Evolutionary conservation across 2,113 vertebrate species (phyloP).

Genomic region (Calonectris borealis): DNA sequence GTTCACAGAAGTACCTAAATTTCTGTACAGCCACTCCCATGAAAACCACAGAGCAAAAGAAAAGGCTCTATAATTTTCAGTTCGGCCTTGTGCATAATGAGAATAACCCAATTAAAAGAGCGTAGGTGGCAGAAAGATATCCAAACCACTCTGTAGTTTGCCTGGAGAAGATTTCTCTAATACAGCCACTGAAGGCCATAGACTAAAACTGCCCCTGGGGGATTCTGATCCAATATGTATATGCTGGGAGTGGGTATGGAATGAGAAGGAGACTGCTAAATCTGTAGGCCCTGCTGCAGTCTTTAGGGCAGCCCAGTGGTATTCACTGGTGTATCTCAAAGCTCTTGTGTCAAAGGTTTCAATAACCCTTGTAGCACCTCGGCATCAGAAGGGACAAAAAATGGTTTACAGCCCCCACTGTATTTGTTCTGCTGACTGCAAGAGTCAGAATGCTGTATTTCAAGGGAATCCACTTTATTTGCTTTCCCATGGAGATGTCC

Average conservation of each 20-base stretch:
- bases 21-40: neutral
- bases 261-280: neutral
- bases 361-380: neutral
- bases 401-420: neutral
- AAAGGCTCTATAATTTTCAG: neutral
- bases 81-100: neutral
- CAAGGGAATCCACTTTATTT: neutral
- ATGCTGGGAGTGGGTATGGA: neutral
- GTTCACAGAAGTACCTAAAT: neutral
- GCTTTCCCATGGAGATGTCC: neutral
- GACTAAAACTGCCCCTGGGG: neutral
- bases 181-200: neutral
- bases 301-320: neutral
- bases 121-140: neutral
- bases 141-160: neutral
- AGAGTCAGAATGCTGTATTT: neutral
- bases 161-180: neutral
- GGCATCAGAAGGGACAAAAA: neutral
- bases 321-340: neutral
- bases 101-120: neutral
- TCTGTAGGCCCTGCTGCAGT: neutral
- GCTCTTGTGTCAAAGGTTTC: neutral
- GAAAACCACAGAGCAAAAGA: neutral
- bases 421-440: neutral
- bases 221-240: neutral